Conservation (phyloP, 2,113 vertebrate species). For the Platycercus adscitus region DNA sequence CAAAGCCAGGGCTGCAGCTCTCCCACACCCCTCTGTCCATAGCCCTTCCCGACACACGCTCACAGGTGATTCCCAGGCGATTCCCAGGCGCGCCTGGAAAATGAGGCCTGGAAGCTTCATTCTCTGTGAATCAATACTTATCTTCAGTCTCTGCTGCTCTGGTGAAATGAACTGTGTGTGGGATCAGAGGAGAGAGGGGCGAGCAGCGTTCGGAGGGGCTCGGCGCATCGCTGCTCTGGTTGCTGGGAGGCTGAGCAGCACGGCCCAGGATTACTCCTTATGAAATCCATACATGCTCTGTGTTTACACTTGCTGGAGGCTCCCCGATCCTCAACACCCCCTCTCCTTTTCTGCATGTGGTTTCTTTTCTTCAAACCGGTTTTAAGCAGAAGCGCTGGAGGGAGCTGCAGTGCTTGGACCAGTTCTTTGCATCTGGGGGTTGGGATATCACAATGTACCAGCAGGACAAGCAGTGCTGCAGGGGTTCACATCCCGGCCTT, state of each 20-base stretch:
- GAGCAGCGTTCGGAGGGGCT: background rate
- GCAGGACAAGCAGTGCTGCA: background rate
- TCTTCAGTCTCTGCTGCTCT: background rate
- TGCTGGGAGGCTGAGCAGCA: background rate
- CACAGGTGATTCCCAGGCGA: background rate
- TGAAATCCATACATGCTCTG: background rate
- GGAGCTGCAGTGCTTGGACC: background rate
- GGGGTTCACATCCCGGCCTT: background rate
- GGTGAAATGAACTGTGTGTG: background rate
- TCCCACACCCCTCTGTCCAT: background rate
- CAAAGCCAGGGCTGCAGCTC: background rate
- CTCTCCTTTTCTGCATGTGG: background rate
- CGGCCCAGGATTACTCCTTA: background rate
- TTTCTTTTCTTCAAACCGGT: background rate
- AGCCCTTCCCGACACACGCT: background rate
- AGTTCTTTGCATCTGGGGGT: fast-evolving
- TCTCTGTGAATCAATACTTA: background rate
- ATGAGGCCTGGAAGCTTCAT: background rate
- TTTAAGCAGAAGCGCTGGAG: background rate
- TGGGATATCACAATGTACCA: fast-evolving
- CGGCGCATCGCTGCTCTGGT: background rate
- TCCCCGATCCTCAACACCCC: background rate
- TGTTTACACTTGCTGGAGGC: background rate
- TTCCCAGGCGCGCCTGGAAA: background rate
- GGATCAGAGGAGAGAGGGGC: background rate